phyloP scores from a whole-genome alignment of 1,140 invertebrate species.

The Chironomus striatipennis region DNA sequence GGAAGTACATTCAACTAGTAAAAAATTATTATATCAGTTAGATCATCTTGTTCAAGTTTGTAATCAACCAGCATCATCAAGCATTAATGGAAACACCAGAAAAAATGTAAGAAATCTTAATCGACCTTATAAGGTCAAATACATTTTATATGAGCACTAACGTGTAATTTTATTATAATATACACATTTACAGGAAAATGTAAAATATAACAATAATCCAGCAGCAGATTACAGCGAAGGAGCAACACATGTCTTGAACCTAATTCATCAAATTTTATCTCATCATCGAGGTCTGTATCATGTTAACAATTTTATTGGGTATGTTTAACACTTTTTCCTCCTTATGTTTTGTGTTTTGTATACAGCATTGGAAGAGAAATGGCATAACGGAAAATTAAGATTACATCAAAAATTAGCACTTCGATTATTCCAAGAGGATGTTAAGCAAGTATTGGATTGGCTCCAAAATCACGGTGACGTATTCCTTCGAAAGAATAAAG shows the following conservation, averaged over 20 bases:
- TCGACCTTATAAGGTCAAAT: no score
- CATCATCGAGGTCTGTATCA: constrained; percentile 62
- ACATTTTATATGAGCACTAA: no score
- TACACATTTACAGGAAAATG: constrained; percentile 24
- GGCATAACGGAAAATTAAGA: constrained; percentile 89
- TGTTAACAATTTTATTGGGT: background rate
- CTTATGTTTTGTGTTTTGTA: background rate
- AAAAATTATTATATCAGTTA: constrained; percentile 90
- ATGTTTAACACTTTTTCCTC: background rate
- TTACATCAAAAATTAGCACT: constrained; percentile 88
- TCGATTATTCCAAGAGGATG: constrained; percentile 90
- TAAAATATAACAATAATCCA: constrained; percentile 51
- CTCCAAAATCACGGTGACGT: constrained; percentile 97
- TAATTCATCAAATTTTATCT: constrained; percentile 89
- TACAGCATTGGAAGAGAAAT: constrained; percentile 75
- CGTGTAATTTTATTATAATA: background rate
- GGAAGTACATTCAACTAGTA: constrained; percentile 93
- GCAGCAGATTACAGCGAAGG: constrained; percentile 94
- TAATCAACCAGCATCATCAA: constrained; percentile 63
- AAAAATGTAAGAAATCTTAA: constrained; percentile 28
- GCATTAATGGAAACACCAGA: constrained; percentile 37
- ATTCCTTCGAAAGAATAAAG: constrained; percentile 92
- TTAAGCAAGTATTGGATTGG: constrained; percentile 94
- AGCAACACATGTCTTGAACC: constrained; percentile 76
- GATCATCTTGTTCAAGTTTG: constrained; percentile 93